phyloP scores from a whole-genome alignment of 2,888 invertebrate genomes.

The Drosophila macrospina region DNA sequence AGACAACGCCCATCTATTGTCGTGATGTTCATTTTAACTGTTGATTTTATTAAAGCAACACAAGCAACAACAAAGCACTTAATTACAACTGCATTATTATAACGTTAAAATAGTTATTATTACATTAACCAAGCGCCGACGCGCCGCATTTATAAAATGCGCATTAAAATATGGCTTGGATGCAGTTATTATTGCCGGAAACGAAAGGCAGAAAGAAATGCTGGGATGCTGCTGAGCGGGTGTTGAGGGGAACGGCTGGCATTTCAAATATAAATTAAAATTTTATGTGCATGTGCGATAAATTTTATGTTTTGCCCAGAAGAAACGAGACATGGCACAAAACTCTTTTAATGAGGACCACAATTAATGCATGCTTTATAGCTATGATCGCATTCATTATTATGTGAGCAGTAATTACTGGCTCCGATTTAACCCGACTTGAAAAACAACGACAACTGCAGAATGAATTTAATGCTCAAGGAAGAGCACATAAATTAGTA shows the following conservation, averaged over 20 bases:
- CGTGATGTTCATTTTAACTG: constrained; percentile 35
- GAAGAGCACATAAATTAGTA: not conserved
- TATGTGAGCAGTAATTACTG: constrained; percentile 46
- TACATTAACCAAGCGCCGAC: constrained; percentile 55
- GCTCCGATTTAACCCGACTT: constrained; percentile 33
- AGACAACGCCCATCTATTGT: constrained; percentile 52
- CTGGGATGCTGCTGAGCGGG: not conserved
- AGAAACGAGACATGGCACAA: constrained; percentile 32
- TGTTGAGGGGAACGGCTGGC: not conserved
- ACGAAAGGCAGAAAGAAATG: constrained; percentile 13
- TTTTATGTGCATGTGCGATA: constrained; percentile 65
- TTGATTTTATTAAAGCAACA: constrained; percentile 65
- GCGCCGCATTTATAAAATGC: constrained; percentile 63
- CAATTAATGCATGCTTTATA: constrained; percentile 65
- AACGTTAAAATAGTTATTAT: constrained; percentile 72
- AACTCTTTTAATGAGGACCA: constrained; percentile 55
- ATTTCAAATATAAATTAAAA: constrained; percentile 73
- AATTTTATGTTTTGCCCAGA: constrained; percentile 62
- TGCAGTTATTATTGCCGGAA: constrained; percentile 54
- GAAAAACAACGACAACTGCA: not conserved
- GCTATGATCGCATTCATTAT: constrained; percentile 40
- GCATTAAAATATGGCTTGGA: constrained; percentile 67
- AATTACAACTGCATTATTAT: constrained; percentile 75
- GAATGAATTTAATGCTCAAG: not conserved
- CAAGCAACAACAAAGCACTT: constrained; percentile 52